phyloP scores from a whole-genome alignment of 2,797 vertebrate genomes.

The Trichosurus vulpecula region DNA sequence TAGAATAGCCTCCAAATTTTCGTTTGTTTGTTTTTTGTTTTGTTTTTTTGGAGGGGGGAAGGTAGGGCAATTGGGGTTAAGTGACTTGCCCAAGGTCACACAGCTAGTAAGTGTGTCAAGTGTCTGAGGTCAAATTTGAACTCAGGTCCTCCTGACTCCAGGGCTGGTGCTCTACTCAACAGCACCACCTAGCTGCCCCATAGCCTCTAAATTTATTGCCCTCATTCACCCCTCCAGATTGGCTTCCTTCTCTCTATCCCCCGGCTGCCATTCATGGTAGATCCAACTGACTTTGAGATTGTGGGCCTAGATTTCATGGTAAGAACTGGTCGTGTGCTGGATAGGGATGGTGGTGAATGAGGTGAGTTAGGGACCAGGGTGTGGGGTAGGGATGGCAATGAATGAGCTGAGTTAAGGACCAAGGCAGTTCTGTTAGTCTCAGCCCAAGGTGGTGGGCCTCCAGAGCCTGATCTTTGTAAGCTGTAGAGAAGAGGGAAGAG shows the following conservation, averaged over 20 bases:
- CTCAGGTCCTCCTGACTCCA: too few relatives aligned
- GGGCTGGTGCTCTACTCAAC: too few relatives aligned
- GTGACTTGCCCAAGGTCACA: too few relatives aligned
- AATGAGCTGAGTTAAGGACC: constrained; percentile 6
- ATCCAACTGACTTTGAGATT: constrained; percentile 93
- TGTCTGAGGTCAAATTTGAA: too few relatives aligned
- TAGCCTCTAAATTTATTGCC: neutral
- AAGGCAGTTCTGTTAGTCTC: neutral
- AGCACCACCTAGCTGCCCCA: too few relatives aligned
- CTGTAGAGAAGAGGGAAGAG: constrained; percentile 27
- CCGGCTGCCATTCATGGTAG: constrained; percentile 92
- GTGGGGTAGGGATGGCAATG: neutral
- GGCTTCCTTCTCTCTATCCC: constrained; percentile 96
- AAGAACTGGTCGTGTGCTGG: constrained; percentile 45
- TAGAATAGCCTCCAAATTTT: neutral
- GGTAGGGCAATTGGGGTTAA: too few relatives aligned
- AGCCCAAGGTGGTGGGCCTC: neutral
- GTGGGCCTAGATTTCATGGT: constrained; percentile 96
- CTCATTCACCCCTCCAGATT: constrained; percentile 84
- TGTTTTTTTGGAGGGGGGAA: too few relatives aligned
- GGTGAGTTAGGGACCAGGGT: neutral
- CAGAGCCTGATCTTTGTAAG: constrained; percentile 6
- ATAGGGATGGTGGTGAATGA: neutral
- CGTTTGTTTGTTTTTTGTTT: too few relatives aligned
- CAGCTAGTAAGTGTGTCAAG: too few relatives aligned